phyloP scores from a whole-genome alignment of 1,140 invertebrate genomes.

The Monomorium pharaonis region DNA sequence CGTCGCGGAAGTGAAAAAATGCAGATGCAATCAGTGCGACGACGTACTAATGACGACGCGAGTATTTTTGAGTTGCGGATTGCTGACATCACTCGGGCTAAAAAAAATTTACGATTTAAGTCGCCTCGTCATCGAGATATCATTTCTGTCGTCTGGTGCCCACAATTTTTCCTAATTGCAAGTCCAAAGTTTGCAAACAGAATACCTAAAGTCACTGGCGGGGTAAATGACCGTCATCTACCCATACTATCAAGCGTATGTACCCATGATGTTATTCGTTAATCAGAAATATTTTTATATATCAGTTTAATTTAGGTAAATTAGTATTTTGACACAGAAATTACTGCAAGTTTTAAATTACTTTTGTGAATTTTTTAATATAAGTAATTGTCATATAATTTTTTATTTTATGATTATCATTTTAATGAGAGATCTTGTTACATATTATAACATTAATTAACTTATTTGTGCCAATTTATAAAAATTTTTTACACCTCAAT shows the following conservation, averaged over 20 bases:
- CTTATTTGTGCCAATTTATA: background rate
- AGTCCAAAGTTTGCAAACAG: background rate
- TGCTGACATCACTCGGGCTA: conserved; percentile 4
- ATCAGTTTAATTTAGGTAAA: background rate
- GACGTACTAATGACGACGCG: conserved; percentile 42
- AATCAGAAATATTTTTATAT: background rate
- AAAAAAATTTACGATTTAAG: conserved; percentile 26
- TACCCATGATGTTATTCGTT: background rate
- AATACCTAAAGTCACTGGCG: background rate
- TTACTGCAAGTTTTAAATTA: background rate
- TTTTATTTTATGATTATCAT: background rate
- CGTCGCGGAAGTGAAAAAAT: conserved; percentile 64
- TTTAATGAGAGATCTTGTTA: background rate
- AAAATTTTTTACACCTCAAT: background rate
- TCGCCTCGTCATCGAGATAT: conserved; percentile 27
- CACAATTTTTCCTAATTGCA: background rate
- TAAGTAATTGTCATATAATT: background rate
- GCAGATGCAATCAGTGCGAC: conserved; percentile 46
- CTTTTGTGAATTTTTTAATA: background rate
- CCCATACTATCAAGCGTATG: too few species aligned
- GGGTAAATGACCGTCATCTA: background rate
- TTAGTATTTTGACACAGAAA: background rate
- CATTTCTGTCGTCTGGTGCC: conserved; percentile 2
- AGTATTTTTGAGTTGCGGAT: conserved; percentile 37
- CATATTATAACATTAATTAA: background rate